phyloP scores from a whole-genome alignment of 2,113 vertebrate species.

The Myrmecophaga tridactyla region DNA sequence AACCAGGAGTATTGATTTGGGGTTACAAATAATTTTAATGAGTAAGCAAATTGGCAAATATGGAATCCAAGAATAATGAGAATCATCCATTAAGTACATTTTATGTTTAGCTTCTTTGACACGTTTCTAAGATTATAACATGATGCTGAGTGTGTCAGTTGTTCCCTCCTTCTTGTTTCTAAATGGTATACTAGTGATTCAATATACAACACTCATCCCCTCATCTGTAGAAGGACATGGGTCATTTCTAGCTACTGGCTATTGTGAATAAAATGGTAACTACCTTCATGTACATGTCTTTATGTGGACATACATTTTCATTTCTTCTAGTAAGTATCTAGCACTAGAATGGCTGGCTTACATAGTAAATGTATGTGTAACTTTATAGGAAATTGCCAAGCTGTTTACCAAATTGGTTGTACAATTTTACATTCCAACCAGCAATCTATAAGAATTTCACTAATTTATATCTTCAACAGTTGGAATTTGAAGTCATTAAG shows the following conservation, averaged over 20 bases:
- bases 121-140: constrained; percentile 25
- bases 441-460: background rate
- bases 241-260: background rate
- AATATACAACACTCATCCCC: background rate
- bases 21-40: too few species aligned
- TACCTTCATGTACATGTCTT: background rate
- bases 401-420: background rate
- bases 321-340: background rate
- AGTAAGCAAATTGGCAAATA: too few species aligned
- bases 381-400: background rate
- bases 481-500: background rate
- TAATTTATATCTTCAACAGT: background rate
- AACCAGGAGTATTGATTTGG: too few species aligned
- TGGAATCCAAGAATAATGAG: too few species aligned
- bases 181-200: background rate
- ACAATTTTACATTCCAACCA: background rate
- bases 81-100: background rate
- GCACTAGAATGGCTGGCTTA: background rate
- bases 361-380: background rate
- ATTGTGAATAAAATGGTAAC: background rate
- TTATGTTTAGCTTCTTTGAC: background rate
- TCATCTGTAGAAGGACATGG: background rate
- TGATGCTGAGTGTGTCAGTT: background rate
- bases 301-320: background rate
- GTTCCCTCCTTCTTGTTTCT: background rate